These are phyloP conservation scores for Sialis fuliginosa DNA, from an alignment of 2,888 invertebrate species.

Conservation along the genomic window DNA sequence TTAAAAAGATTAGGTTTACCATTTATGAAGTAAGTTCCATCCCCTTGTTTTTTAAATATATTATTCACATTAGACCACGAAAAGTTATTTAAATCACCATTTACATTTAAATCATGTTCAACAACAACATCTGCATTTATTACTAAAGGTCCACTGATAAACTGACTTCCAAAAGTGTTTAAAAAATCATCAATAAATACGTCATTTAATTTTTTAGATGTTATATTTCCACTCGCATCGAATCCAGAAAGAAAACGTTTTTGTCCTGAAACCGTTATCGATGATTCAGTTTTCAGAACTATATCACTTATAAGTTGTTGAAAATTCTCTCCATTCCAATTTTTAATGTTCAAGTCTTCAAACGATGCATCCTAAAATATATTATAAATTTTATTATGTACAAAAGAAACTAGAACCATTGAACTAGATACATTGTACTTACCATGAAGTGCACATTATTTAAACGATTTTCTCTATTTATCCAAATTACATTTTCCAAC, in stretches of 20 bases:
- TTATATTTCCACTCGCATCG: conserved; percentile 14
- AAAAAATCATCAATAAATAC: neutral
- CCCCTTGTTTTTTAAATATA: conserved; percentile 11
- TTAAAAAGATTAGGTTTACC: too few species aligned
- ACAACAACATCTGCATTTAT: conserved; percentile 20
- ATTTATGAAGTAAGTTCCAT: conserved; percentile 14
- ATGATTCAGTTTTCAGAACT: conserved; percentile 22
- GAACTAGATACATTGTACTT: neutral
- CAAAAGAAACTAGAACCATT: neutral
- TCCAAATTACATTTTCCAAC: conserved; percentile 23
- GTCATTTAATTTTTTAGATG: neutral
- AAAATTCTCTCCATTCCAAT: conserved; percentile 22
- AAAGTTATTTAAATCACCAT: conserved; percentile 18
- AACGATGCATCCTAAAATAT: conserved; percentile 12
- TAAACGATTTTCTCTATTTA: conserved; percentile 16
- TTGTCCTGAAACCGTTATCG: conserved; percentile 14
- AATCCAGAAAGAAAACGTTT: conserved; percentile 22
- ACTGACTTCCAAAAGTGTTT: conserved; percentile 12
- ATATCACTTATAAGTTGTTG: conserved; percentile 23
- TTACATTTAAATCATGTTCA: conserved; percentile 19
- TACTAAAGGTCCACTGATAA: conserved; percentile 16
- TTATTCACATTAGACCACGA: conserved; percentile 14
- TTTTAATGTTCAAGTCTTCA: conserved; percentile 16
- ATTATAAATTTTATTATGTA: neutral
- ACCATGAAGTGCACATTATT: neutral